A percentile compares a stretch with the other conserved stretches of the same genome.
phyloP scores from a whole-genome alignment of 2,797 vertebrate species.

The Sternotherus odoratus region DNA sequence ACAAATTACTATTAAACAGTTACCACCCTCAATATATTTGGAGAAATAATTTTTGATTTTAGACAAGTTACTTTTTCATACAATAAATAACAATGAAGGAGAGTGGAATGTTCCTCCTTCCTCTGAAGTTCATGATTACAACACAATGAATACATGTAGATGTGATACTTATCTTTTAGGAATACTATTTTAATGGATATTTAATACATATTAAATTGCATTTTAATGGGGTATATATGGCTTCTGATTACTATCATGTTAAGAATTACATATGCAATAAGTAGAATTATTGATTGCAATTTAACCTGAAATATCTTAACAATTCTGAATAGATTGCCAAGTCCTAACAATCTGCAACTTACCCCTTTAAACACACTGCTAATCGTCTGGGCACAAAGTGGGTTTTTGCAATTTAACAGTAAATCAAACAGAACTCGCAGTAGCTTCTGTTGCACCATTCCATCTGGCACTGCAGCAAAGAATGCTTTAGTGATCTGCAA shows the following conservation, averaged over 20 bases:
- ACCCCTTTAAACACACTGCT: constrained; percentile 92
- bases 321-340: not conserved
- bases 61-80: not conserved
- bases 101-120: not conserved
- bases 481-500: constrained; percentile 91
- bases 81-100: not conserved
- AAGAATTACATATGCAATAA: not conserved
- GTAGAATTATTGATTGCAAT: not conserved
- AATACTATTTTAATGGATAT: not conserved
- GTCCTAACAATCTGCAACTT: constrained; percentile 62
- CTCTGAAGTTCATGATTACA: not conserved
- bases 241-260: not conserved
- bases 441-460: constrained; percentile 89
- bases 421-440: constrained; percentile 90
- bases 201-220: not conserved
- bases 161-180: not conserved
- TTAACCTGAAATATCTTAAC: accelerated
- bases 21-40: not conserved
- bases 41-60: not conserved
- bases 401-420: constrained; percentile 84
- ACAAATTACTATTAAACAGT: not conserved
- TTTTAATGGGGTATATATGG: not conserved
- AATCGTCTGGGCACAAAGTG: constrained; percentile 84
- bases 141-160: not conserved
- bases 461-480: constrained; percentile 87